Base-by-base conservation (phyloP, 2,113 vertebrate genomes). In the Accipiter virgatus region DNA sequence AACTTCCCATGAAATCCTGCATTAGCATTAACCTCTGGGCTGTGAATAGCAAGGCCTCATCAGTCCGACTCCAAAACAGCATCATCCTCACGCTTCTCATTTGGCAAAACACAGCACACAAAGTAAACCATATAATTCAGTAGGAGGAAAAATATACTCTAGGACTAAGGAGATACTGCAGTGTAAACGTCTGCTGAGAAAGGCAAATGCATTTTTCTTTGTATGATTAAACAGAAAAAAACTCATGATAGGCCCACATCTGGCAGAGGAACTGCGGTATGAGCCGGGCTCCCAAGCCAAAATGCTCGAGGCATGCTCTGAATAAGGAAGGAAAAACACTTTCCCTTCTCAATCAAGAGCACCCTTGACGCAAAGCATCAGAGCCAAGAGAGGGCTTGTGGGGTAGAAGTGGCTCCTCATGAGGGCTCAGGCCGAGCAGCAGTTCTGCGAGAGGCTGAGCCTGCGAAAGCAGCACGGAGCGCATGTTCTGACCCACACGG, bases 391-490 rank as follows among this genome's bases (percentile, higher is more conserved):
- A 48, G 55, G 68, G 42, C 42, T 58, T 4, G 11, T 27, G 38
- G 36, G 25, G 19, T 36, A 9, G 74, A 79, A 74, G 48, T 1
- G 1, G 16, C 61, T 58, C 43, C 47, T 86, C 4, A 1, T 0
- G 2, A 34, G 50, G 56, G 27, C 31, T 45, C 0, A 0, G 29
- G 63, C 81, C 43, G 65, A 78, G 88, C 55, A 26, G n/a, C 32
- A 22, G 47, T 48, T 67, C 63, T 26, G 52, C 1, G 6, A 71
- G 20, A 26, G 27, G 27, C 65, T 75, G 82, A 65, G 72, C 52
- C 48, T 47, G 20, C 25, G 31, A 43, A 22, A 4, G 1, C 53
- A 26, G 59, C 50, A 22, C 5, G 2, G 27, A 50, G 59, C 1
- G 0, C 62, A 42, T 42, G 26, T 48, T 56, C 48, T n/a, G 32